phyloP scores from a whole-genome alignment of 2,888 invertebrate species.

The Norana najaformis region DNA sequence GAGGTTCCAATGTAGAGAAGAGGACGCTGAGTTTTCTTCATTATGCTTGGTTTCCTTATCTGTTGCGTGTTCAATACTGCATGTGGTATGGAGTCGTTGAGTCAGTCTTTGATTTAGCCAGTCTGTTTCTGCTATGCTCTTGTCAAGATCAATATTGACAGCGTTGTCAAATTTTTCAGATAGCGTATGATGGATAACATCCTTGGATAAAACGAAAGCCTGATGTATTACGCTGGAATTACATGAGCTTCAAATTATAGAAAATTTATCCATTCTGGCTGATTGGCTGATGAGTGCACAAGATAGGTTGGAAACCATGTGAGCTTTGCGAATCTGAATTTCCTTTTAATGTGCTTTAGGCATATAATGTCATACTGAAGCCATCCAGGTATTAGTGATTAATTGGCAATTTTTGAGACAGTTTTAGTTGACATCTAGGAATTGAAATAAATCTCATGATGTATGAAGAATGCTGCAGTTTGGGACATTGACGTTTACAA shows the following conservation, averaged over 20 bases:
- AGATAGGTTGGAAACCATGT: not conserved
- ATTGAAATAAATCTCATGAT: not conserved
- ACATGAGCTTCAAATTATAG: conserved; percentile 5
- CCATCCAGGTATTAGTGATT: not conserved
- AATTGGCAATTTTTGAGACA: not conserved
- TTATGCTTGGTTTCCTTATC: not conserved
- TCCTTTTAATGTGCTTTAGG: not conserved
- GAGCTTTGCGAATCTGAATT: not conserved
- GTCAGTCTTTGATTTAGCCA: not conserved
- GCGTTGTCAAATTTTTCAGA: not conserved
- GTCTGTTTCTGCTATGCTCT: not conserved
- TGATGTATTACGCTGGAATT: not conserved
- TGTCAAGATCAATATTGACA: conserved; percentile 6
- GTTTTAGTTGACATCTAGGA: not conserved
- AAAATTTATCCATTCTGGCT: not conserved
- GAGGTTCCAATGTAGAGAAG: not conserved
- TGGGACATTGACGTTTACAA: not conserved
- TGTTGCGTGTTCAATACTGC: conserved; percentile 5
- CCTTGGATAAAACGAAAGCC: not conserved
- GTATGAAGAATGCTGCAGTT: not conserved
- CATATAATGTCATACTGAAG: not conserved
- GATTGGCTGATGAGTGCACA: not conserved
- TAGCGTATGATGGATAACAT: conserved; percentile 7
- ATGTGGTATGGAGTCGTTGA: not conserved
- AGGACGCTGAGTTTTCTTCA: not conserved